Evolutionary conservation across 2,797 vertebrate genomes (phyloP), one percentile per base, ranked within the genome.

Genomic region (Cyprinodon diabolis): DNA sequence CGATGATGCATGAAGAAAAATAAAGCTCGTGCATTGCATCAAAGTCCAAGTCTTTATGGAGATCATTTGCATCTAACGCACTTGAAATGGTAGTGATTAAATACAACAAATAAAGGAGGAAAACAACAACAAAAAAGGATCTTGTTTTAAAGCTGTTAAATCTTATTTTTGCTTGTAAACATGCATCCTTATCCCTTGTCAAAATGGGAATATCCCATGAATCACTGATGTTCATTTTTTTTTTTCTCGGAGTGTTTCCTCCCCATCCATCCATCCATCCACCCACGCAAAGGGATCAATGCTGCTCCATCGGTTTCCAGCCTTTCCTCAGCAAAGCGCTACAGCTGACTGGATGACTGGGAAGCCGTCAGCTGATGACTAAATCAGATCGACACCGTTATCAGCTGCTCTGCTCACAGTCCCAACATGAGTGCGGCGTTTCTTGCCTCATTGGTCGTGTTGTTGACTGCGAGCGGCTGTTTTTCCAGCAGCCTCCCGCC

Each of bases 401-500:
- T 13, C 60, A 15, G 62, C 77, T 19, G 35, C 60, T 4, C 14
- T 66, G 15, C 10, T 4, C 52, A 4, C 15, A 68, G 15, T 55
- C 68, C 37, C 3, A 87, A 77, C 82, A 94, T 92, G 93, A 78
- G 72, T 37, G 45, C 72, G 77, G 12, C 66, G 6, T 75, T 85
- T 75, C 6, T 93, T 4, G 74, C 85, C 47, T 55, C 81, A 2
- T 14, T 74, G 40, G 79, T 76, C 45, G 84, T 80, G 54, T 70
- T 93, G 47, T 23, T 87, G 75, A 75, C 76, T 9, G 80, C 78
- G 62, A 72, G 77, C 72, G 15, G 47, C 48, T 77, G 76, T 60
- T 56, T 4, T 8, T 73, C 86, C 76, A 78, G 88, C 80, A 87
- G 89, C 81, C 81, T 89, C 47, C 89, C 67, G 17, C 79, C 93